Conservation (phyloP, 1,140 invertebrate species). For the Leptopilina boulardi region DNA sequence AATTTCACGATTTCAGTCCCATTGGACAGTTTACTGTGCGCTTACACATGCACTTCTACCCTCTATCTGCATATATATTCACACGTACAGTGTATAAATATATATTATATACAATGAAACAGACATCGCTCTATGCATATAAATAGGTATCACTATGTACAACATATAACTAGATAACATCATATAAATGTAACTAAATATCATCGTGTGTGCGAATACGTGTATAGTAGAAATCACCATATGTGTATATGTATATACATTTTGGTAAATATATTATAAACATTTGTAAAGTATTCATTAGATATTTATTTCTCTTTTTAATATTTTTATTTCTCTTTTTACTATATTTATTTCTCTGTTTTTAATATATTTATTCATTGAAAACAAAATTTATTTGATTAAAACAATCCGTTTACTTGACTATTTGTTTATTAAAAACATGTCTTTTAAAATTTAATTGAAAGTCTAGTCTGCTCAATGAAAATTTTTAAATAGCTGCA, state of each 20-base stretch:
- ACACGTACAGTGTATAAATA: slow-evolving; percentile 20
- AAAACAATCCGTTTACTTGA: too few relatives aligned
- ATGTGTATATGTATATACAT: background rate
- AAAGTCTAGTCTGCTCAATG: too few relatives aligned
- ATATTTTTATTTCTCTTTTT: too few relatives aligned
- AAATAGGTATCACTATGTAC: slow-evolving; percentile 7
- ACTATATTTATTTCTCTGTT: too few relatives aligned
- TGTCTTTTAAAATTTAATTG: too few relatives aligned
- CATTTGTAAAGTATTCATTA: too few relatives aligned
- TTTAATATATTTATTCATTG: too few relatives aligned
- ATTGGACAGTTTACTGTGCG: background rate
- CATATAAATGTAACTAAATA: slow-evolving; percentile 15
- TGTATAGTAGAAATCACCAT: background rate
- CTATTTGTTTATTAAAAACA: too few relatives aligned
- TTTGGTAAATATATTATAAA: background rate
- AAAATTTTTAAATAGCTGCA: too few relatives aligned
- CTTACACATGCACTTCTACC: slow-evolving; percentile 12
- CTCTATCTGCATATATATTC: background rate
- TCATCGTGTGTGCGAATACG: background rate
- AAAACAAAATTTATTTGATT: too few relatives aligned
- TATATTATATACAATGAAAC: slow-evolving; percentile 13
- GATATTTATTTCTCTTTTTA: too few relatives aligned
- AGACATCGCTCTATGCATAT: slow-evolving; percentile 16
- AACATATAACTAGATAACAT: slow-evolving; percentile 18
- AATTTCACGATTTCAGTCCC: slow-evolving; percentile 69